Evolutionary conservation across 2,888 invertebrate species (phyloP).

Genomic region (Phrixothrix hirtus): DNA sequence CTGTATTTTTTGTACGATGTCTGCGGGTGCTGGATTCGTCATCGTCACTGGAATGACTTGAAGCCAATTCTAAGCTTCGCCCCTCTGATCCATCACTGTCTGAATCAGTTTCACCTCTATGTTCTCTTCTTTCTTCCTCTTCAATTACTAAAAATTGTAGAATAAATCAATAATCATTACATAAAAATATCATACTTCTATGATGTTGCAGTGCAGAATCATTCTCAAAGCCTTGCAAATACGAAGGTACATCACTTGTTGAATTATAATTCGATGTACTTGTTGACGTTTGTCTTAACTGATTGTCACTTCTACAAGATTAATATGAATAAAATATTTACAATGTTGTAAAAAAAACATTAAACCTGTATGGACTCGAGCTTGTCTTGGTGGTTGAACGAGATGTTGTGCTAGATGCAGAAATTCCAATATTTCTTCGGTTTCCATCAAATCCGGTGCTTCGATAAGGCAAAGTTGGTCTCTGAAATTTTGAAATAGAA

Average conservation of each 20-base stretch:
- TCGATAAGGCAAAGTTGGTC: conserved; percentile 83
- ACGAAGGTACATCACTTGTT: conserved; percentile 76
- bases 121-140: conserved; percentile 45
- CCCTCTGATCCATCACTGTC: conserved; percentile 81
- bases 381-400: conserved; percentile 93
- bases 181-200: conserved; percentile 10
- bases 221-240: conserved; percentile 67
- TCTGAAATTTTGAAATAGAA: conserved; percentile 50
- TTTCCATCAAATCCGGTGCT: conserved; percentile 67
- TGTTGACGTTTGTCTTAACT: conserved; percentile 80
- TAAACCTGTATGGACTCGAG: conserved; percentile 90
- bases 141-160: conserved; percentile 39
- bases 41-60: conserved; percentile 94
- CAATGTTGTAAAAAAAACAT: no score
- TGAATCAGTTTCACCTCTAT: conserved; percentile 64
- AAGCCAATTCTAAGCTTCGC: conserved; percentile 86
- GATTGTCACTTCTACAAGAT: conserved; percentile 72
- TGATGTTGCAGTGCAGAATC: conserved; percentile 60
- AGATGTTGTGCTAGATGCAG: conserved; percentile 93
- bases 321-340: background rate
- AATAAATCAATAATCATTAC: background rate
- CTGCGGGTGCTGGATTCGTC: conserved; percentile 65
- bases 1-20: conserved; percentile 45
- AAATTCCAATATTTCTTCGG: conserved; percentile 84
- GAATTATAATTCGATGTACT: conserved; percentile 88